Evolutionary conservation across 2,797 vertebrate genomes (phyloP).

Genomic region (Melanotaenia trifasciata): DNA sequence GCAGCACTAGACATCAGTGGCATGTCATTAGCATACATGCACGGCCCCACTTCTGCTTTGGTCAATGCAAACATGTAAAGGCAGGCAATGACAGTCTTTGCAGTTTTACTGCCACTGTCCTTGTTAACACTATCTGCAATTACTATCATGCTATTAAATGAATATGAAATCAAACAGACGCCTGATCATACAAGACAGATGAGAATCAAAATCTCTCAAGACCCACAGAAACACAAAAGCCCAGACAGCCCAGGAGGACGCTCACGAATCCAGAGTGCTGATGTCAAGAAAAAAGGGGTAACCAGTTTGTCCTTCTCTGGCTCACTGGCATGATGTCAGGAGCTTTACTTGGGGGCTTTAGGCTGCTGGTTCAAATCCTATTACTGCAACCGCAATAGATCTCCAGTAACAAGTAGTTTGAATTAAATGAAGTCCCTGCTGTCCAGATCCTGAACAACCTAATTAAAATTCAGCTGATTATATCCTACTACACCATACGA

Average conservation of each 20-base stretch:
- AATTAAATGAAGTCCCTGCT: slow-evolving; percentile 17
- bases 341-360: slow-evolving; percentile 63
- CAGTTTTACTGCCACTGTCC: not conserved
- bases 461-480: slow-evolving; percentile 3
- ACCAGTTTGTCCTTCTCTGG: slow-evolving; percentile 47
- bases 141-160: not conserved
- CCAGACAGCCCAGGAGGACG: not conserved
- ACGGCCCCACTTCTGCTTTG: slow-evolving; percentile 10
- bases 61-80: not conserved
- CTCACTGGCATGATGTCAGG: slow-evolving; percentile 45
- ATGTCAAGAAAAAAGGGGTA: slow-evolving; percentile 43
- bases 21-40: not conserved
- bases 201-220: not conserved
- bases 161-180: slow-evolving; percentile 5
- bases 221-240: slow-evolving; percentile 7
- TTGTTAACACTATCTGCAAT: not conserved
- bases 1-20: not conserved
- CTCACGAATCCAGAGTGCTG: slow-evolving; percentile 39
- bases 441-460: slow-evolving; percentile 6
- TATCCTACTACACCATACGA: slow-evolving; percentile 1
- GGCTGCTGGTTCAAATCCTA: slow-evolving; percentile 70
- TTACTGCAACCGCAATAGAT: slow-evolving; percentile 57
- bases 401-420: slow-evolving; percentile 35
- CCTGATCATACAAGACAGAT: not conserved
- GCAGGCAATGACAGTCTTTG: not conserved